Evolutionary conservation across 2,888 invertebrate species (phyloP), one percentile per base, ranked within the genome.

Genomic region (Quadriops clusia): DNA sequence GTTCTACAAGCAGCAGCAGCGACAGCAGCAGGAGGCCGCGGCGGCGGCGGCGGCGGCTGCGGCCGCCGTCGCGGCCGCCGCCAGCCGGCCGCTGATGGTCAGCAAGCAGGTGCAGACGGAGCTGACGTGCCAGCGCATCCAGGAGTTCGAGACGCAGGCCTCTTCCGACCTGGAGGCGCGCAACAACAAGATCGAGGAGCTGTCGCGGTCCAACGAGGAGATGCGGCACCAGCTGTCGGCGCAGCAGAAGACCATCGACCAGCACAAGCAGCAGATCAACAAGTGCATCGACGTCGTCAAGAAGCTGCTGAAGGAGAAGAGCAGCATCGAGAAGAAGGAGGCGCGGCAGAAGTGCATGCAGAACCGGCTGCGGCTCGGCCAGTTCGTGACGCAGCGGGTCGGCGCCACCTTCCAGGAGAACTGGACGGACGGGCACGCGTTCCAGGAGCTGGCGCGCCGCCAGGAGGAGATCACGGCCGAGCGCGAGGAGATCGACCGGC

Each of bases 361-460:
- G 66, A 97, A 98, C 67, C 77, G 95, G 61, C 71, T 97, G 56
- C 77, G 97, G 65, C 73, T 99, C 49, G 98, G 98, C 17, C 97
- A 97, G 70, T 99, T 97, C 65, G 93, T 95, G 46, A 97, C 97
- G 56, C 95, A 97, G 61, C 75, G 98, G 58, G 95, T 95, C 52
- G 98, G 97, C 34, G 97, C 97, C 50, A 91, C 94, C 53, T 98
- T 98, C 75, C 97, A 97, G 65, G 98, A 99, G 69, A 95, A 95
- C 69, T 99, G 98, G 97, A 93, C 90, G 53, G 97, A 99, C 65
- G 98, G 98, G 47, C 94, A 90, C 67, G 95, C 97, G 55, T 98
- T 98, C 72, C 94, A 95, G 65, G 97, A 98, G 65, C 68, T 98
- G 39, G 86, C 93, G 35, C 85, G 94, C 70, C 84, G 93, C 66